Base-by-base conservation (phyloP, 2,888 invertebrate species). In the Papilio protenor region DNA sequence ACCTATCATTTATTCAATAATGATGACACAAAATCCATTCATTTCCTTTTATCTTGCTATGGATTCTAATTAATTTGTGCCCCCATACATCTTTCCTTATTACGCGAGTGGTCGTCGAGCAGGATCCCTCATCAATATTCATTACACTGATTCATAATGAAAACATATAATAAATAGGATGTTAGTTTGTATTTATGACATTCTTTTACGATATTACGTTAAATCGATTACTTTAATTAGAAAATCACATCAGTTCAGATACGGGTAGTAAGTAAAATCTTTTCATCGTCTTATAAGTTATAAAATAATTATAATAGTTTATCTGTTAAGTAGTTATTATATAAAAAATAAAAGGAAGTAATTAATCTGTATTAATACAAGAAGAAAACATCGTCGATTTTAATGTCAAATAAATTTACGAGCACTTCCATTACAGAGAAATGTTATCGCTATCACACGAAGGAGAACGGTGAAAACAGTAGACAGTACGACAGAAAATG, bases 351-450 rank as follows among this genome's bases (percentile, higher is more conserved):
- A 47, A 57, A 40, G 45, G n/a, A 55, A 64, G 71, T 77, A 74
- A 61, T 75, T 77, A 78, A 64, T 78, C 61, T 33, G 73, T 72
- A 75, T 77, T n/a, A 18, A 33, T 74, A 59, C 14, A 11, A 11
- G 5, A 55, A 45, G 72, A 57, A 73, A 40, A 16, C 66, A 73
- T 3, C 55, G 33, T 18, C 47, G 73, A 75, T 76, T 79, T 78
- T 83, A 81, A 80, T 82, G 84, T 83, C 83, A 83, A 82, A 84
- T 84, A 84, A 84, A 86, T 85, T 85, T 85, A 84, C 83, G 82
- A 80, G 77, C 82, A 82, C 80, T 82, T 73, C 79, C 80, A 81
- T 83, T 80, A 80, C 81, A 81, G 80, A 59, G 49, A 69, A 57
- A 61, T 49, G 66, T 77, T 78, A 78, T 79, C 77, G 77, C 52